Conservation (phyloP, 2,113 vertebrate species). For the Embiotoca jacksoni region DNA sequence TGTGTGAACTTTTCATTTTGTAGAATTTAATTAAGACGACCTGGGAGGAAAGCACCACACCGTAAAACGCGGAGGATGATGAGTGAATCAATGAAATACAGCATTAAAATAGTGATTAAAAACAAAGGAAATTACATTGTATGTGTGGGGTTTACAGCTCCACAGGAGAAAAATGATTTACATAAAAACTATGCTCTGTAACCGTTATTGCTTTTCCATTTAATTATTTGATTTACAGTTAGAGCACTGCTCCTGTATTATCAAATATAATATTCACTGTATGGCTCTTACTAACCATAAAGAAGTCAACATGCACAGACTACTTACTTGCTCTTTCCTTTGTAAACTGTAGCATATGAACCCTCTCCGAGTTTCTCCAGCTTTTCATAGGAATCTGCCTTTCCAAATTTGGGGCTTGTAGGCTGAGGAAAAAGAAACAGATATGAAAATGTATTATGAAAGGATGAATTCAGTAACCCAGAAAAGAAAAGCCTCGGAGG, state of each 20-base stretch:
- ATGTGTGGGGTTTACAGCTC: slow-evolving; percentile 9
- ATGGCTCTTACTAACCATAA: slow-evolving; percentile 22
- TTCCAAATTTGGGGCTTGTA: slow-evolving; percentile 98
- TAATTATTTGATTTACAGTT: slow-evolving; percentile 14
- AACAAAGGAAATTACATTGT: slow-evolving; percentile 18
- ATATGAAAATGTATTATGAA: slow-evolving; percentile 18
- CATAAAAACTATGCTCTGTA: slow-evolving; percentile 2
- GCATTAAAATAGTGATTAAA: slow-evolving; percentile 32
- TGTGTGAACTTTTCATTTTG: slow-evolving; percentile 42
- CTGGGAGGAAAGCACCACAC: slow-evolving; percentile 1
- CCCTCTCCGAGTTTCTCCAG: slow-evolving; percentile 98
- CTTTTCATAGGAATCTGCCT: slow-evolving; percentile 98
- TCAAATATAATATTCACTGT: slow-evolving; percentile 36
- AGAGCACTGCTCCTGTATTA: slow-evolving; percentile 12
- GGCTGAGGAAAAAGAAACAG: slow-evolving; percentile 85
- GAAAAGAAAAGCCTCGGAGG: slow-evolving; percentile 11
- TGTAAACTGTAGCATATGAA: slow-evolving; percentile 98
- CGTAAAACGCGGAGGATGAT: slow-evolving; percentile 4
- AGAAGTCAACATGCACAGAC: not conserved
- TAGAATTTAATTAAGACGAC: slow-evolving; percentile 58
- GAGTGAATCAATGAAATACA: slow-evolving; percentile 37
- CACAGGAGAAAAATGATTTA: slow-evolving; percentile 17
- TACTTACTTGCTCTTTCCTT: slow-evolving; percentile 99
- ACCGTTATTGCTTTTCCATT: slow-evolving; percentile 19
- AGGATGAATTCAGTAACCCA: slow-evolving; percentile 34